Conservation (phyloP, 2,113 vertebrate species). For the Chloropsis cyanopogon region DNA sequence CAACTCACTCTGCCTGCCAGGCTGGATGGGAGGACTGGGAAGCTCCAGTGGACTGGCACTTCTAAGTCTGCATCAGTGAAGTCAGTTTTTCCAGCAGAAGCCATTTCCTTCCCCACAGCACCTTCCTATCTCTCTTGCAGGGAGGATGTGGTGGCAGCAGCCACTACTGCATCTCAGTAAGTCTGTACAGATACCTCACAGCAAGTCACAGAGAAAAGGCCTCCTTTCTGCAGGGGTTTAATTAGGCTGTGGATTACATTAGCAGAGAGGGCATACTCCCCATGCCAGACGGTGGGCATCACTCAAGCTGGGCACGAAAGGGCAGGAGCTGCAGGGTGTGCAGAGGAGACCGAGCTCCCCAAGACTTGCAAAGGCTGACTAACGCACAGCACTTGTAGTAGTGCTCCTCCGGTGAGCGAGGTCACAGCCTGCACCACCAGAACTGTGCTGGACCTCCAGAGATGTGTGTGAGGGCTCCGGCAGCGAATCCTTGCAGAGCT, state of each 20-base stretch:
- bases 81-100: not conserved
- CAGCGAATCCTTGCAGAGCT: not conserved
- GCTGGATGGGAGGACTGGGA: not conserved
- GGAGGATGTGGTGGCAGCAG: not conserved
- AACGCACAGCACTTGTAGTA: rapidly evolving
- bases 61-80: not conserved
- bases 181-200: not conserved
- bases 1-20: not conserved
- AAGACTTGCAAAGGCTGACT: not conserved
- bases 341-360: rapidly evolving
- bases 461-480: rapidly evolving
- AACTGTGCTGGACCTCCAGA: not conserved
- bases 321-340: not conserved
- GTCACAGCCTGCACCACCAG: not conserved
- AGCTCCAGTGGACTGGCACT: not conserved
- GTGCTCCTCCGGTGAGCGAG: not conserved
- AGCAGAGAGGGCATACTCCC: not conserved
- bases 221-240: not conserved
- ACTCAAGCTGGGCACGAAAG: not conserved
- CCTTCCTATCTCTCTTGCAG: not conserved
- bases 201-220: not conserved
- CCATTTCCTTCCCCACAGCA: not conserved
- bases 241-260: not conserved
- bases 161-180: not conserved
- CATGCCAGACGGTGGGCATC: not conserved